Percentiles rank a stretch among this genome's conserved stretches.
phyloP scores from a whole-genome alignment of 64 coral and sea anemone species.

The Hydrozoanthus tunicans region DNA sequence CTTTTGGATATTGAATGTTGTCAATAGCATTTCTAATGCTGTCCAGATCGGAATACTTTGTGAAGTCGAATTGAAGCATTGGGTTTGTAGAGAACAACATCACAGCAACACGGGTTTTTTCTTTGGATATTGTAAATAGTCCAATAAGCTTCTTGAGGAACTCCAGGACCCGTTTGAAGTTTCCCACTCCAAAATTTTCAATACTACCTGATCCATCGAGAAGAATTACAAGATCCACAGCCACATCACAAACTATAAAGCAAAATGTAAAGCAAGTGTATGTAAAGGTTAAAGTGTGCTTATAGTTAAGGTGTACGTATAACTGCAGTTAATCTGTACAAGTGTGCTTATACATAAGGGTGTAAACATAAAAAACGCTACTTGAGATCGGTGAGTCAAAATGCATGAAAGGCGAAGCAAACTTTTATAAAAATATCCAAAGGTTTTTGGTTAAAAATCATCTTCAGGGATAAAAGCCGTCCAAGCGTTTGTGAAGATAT shows the following conservation, averaged over 20 bases:
- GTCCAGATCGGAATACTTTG: constrained; percentile 9
- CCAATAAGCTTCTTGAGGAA: constrained; percentile 69
- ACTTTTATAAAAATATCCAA: too few species aligned
- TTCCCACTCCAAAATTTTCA: constrained; percentile 58
- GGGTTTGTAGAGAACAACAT: constrained; percentile 57
- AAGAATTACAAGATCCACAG: constrained; percentile 69
- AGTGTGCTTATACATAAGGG: too few species aligned
- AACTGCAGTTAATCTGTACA: too few species aligned
- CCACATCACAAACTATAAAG: constrained; percentile 59
- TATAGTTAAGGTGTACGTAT: too few species aligned
- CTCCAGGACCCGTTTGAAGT: constrained; percentile 62
- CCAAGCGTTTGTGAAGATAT: too few species aligned
- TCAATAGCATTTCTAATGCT: constrained; percentile 61
- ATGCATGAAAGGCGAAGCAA: too few species aligned
- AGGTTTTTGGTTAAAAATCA: too few species aligned
- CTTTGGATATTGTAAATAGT: constrained; percentile 60
- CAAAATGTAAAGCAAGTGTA: background rate
- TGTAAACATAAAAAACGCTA: too few species aligned
- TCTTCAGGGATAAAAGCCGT: too few species aligned
- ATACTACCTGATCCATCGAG: constrained; percentile 91
- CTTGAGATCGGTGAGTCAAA: too few species aligned
- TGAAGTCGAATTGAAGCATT: constrained; percentile 67
- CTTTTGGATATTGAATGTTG: constrained; percentile 56
- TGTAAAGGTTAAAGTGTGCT: too few species aligned
- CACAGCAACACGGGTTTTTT: constrained; percentile 52